Base-by-base conservation (phyloP, 2,797 vertebrate genomes). In the Enteromius thamalakanensis region DNA sequence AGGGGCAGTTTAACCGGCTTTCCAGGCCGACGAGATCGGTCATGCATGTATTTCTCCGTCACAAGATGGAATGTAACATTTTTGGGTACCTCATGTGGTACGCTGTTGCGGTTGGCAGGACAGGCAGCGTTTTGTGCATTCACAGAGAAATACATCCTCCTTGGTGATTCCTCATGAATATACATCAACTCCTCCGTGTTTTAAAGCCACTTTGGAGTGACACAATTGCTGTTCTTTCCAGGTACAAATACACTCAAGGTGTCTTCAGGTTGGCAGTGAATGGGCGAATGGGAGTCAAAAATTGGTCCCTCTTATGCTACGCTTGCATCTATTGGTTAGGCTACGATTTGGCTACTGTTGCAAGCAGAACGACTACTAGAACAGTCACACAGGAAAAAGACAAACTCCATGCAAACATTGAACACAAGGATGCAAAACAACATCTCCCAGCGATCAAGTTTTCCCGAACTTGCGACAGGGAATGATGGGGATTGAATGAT, bases 301-400 rank as follows among this genome's bases (percentile, higher is more conserved):
- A 23, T 84, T 92, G 90, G 90, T 93, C 91, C 90, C 89, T 89
- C 88, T 90, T 90, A 91, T 83, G 83, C 85, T 92, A 91, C 81
- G 85, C 89, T 92, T 88, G 85, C 88, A 91, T 91, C 90, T 92
- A 94, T 84, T 92, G 72, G 23, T 90, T 92, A 90, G 87, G 93
- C 93, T 95, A 94, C 92, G 89, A 90, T 89, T 90, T 92, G 91
- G 93, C 94, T 95, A 95, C 90, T 89, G 86, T 91, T 91, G 90
- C 90, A 86, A 93, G 91, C 92, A 92, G 90, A 84, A 91, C 62
- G 51, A 93, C 90, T 91, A 94, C 80, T 79, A 32, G 84, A 87
- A 90, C 90, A 90, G 91, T 93, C 90, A 93, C 90, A 91, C 80
- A 91, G 86, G 86, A 45, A 87, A 91, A 90, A 92, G 90, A 94